These are phyloP conservation scores for Scleropages formosus DNA, from an alignment of 2,797 vertebrate genomes.

Conservation along the genomic window DNA sequence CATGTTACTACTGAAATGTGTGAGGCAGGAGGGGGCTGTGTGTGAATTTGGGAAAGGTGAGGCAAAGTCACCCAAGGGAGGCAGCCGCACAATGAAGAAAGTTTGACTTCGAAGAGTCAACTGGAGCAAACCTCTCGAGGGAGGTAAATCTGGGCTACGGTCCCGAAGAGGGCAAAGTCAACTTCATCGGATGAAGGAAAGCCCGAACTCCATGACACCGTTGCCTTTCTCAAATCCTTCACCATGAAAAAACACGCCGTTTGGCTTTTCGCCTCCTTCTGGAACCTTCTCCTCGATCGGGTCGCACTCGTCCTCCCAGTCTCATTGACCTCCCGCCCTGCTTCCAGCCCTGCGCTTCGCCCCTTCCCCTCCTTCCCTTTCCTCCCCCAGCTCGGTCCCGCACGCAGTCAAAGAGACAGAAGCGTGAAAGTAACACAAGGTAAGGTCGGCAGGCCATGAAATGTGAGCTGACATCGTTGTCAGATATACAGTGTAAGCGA, in stretches of 20 bases:
- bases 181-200: background rate
- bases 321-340: slow-evolving; percentile 23
- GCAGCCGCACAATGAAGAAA: background rate
- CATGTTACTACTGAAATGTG: background rate
- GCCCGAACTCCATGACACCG: background rate
- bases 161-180: background rate
- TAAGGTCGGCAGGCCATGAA: background rate
- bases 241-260: slow-evolving; percentile 14
- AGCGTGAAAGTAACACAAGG: background rate
- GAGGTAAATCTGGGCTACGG: background rate
- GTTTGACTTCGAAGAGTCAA: too few relatives aligned
- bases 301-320: slow-evolving; percentile 30
- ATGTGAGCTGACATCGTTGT: background rate
- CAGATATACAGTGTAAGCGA: background rate
- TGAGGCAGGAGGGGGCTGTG: slow-evolving; percentile 14
- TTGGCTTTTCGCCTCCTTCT: slow-evolving; percentile 1
- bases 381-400: background rate
- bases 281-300: slow-evolving; percentile 16
- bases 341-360: slow-evolving; percentile 19
- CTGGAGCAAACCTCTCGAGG: background rate
- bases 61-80: background rate
- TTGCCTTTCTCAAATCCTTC: slow-evolving; percentile 35
- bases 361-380: background rate
- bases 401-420: background rate
- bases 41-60: background rate